Conservation (phyloP, 2,888 invertebrate species). For the Furcula furcula region DNA sequence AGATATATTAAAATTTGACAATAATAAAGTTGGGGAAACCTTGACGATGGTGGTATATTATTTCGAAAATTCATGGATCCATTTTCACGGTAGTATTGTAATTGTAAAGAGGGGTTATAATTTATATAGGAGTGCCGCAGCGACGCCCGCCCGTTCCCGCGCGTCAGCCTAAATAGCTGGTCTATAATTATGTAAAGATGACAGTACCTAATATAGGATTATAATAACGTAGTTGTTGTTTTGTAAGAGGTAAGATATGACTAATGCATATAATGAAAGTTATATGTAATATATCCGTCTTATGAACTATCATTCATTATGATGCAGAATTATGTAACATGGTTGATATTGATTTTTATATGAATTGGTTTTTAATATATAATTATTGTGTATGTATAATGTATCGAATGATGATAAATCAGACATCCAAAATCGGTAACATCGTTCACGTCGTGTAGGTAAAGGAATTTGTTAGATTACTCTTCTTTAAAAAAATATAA, state of each 20-base stretch:
- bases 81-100: too few relatives aligned
- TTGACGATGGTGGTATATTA: too few relatives aligned
- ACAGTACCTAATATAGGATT: conserved; percentile 64
- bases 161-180: conserved; percentile 65
- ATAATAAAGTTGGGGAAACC: too few relatives aligned
- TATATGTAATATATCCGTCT: conserved; percentile 79
- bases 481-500: conserved; percentile 57
- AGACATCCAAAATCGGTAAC: conserved; percentile 40
- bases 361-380: conserved; percentile 71
- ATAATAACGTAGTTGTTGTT: conserved; percentile 79
- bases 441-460: conserved; percentile 54
- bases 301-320: conserved; percentile 70
- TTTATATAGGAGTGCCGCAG: conserved; percentile 22
- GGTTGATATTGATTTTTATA: conserved; percentile 77
- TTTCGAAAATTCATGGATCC: too few relatives aligned
- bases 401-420: conserved; percentile 53
- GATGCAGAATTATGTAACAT: conserved; percentile 58
- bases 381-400: conserved; percentile 65
- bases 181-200: conserved; percentile 61
- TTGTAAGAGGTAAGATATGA: conserved; percentile 76
- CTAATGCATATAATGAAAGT: conserved; percentile 72
- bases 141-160: conserved; percentile 31
- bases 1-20: too few relatives aligned
- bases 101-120: too few relatives aligned
- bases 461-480: conserved; percentile 61